These are phyloP conservation scores for Zosterops japonicus DNA, from an alignment of 2,113 vertebrate genomes.

Conservation along the genomic window DNA sequence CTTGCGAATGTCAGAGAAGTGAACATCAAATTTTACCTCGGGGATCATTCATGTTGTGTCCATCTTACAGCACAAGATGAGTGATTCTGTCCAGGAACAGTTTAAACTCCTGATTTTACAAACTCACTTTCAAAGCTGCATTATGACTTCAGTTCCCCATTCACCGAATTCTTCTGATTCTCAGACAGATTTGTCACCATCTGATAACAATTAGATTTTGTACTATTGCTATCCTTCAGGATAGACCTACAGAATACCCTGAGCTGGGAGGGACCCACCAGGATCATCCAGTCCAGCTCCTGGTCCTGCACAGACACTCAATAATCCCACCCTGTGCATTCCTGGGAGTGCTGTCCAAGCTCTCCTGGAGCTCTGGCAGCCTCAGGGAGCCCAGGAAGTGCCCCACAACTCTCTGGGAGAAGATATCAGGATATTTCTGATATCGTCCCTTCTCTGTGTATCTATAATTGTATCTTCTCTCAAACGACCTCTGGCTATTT, in stretches of 20 bases:
- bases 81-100: background rate
- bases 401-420: background rate
- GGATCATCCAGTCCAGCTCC: fast-evolving
- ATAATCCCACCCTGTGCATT: background rate
- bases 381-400: background rate
- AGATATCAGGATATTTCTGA: background rate
- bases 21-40: background rate
- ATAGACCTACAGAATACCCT: background rate
- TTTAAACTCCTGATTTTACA: background rate
- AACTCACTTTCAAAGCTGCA: background rate
- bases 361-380: background rate
- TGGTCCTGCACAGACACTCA: background rate
- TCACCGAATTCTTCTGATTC: background rate
- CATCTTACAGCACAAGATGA: background rate
- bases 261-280: fast-evolving
- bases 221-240: background rate
- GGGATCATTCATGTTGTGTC: background rate
- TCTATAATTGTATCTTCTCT: background rate
- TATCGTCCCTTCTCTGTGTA: background rate
- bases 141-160: background rate
- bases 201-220: background rate
- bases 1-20: background rate
- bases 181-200: background rate
- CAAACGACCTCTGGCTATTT: background rate
- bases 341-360: fast-evolving